Evolutionary conservation across 2,797 vertebrate species (phyloP).

Genomic region (Carduelis carduelis): DNA sequence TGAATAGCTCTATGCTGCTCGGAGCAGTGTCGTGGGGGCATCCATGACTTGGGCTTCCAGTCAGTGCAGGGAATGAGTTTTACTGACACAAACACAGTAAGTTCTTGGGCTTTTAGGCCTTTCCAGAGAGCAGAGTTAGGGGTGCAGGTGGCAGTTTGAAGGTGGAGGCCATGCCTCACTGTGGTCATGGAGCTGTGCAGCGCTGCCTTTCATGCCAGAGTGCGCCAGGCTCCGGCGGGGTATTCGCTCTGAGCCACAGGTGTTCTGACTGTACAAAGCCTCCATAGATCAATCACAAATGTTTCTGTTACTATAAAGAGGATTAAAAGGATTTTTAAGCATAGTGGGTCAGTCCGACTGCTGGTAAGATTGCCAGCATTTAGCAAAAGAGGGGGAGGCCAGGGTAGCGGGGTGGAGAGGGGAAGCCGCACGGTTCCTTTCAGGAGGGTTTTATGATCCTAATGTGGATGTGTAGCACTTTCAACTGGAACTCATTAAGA

Average conservation of each 20-base stretch:
- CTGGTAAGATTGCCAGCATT: conserved; percentile 57
- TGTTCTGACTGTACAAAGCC: conserved; percentile 66
- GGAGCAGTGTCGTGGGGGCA: fast-evolving
- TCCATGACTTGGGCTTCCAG: not conserved
- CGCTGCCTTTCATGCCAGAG: not conserved
- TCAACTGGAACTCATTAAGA: conserved; percentile 76
- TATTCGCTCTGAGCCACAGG: conserved; percentile 58
- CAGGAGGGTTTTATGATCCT: conserved; percentile 17
- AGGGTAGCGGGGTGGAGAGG: not conserved
- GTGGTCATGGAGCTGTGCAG: not conserved
- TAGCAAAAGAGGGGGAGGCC: not conserved
- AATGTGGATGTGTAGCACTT: conserved; percentile 55
- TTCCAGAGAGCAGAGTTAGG: conserved; percentile 3
- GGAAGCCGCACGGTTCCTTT: not conserved
- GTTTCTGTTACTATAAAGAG: conserved; percentile 73
- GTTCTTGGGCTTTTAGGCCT: not conserved
- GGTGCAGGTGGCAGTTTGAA: conserved; percentile 27
- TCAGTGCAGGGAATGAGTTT: conserved; percentile 4
- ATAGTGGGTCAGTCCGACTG: not conserved
- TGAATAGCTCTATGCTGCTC: not conserved
- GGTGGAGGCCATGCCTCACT: conserved; percentile 47
- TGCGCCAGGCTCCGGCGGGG: not conserved
- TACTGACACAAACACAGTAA: conserved; percentile 14
- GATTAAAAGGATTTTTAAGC: conserved; percentile 77
- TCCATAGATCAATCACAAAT: conserved; percentile 71